A percentile compares a stretch with the other conserved stretches of the same genome.
phyloP scores from a whole-genome alignment of 2,797 vertebrate species.

The Brachymystax lenok region DNA sequence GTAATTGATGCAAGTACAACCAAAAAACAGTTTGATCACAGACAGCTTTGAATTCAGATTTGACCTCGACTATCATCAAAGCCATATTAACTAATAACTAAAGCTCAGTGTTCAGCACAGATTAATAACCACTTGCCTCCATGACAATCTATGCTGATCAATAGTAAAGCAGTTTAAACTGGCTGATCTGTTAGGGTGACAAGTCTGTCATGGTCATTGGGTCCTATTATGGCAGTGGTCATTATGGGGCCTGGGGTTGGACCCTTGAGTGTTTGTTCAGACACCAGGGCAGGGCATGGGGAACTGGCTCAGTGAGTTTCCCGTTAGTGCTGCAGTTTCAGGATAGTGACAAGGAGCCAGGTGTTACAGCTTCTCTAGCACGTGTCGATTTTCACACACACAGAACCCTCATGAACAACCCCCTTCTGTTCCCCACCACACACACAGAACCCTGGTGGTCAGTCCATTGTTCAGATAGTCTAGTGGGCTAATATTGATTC shows the following conservation, averaged over 20 bases:
- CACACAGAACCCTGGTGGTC: not conserved
- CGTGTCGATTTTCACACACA: constrained; percentile 36
- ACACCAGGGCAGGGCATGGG: not conserved
- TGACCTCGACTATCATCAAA: not conserved
- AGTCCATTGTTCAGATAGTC: not conserved
- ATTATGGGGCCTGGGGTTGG: not conserved
- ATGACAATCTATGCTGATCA: not conserved
- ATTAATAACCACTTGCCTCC: not conserved
- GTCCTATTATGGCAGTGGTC: not conserved
- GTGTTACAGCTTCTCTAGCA: constrained; percentile 26
- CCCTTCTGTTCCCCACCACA: not conserved
- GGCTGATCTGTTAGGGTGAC: not conserved
- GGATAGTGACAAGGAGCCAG: constrained; percentile 4
- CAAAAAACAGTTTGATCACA: not conserved
- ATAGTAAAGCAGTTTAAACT: not conserved
- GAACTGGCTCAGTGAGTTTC: constrained; percentile 20
- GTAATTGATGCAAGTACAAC: not conserved
- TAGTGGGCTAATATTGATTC: not conserved
- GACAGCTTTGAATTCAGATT: too few species aligned
- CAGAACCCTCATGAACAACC: constrained; percentile 22
- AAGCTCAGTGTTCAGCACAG: not conserved
- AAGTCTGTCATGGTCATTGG: constrained; percentile 10
- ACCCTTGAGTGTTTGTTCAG: constrained; percentile 13
- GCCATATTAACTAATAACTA: not conserved
- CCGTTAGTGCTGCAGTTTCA: not conserved